Evolutionary conservation across 2,797 vertebrate species (phyloP).

Genomic region (Neosilurus mollespiculum): DNA sequence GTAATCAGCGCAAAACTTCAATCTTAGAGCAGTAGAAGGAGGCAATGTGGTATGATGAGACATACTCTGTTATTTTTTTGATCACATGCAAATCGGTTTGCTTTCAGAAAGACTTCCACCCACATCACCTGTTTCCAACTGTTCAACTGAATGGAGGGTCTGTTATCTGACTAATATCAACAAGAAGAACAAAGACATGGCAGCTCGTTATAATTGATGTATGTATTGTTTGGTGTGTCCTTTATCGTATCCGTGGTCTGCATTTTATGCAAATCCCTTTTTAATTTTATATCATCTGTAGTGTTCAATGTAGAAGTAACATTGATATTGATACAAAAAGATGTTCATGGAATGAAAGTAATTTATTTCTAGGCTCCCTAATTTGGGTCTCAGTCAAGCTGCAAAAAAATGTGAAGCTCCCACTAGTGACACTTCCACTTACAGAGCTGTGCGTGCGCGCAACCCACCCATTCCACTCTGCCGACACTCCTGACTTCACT

Average conservation of each 20-base stretch:
- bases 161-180: conserved; percentile 35
- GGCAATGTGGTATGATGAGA: conserved; percentile 22
- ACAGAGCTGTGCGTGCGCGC: not conserved
- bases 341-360: conserved; percentile 9
- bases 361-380: conserved; percentile 18
- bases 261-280: conserved; percentile 20
- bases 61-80: conserved; percentile 14
- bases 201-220: conserved; percentile 20
- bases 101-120: conserved; percentile 28
- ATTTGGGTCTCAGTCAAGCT: not conserved
- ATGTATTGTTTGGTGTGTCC: conserved; percentile 19
- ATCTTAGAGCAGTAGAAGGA: conserved; percentile 32
- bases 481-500: too few relatives aligned
- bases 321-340: conserved; percentile 7
- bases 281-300: conserved; percentile 8
- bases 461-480: not conserved
- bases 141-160: conserved; percentile 27
- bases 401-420: conserved; percentile 7
- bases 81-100: conserved; percentile 26
- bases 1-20: conserved; percentile 44
- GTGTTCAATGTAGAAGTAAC: conserved; percentile 4
- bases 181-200: conserved; percentile 18
- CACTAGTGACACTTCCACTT: not conserved
- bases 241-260: not conserved
- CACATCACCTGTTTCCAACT: conserved; percentile 35